Evolutionary conservation across 2,888 invertebrate genomes (phyloP).

Genomic region (Clusia tigrina): DNA sequence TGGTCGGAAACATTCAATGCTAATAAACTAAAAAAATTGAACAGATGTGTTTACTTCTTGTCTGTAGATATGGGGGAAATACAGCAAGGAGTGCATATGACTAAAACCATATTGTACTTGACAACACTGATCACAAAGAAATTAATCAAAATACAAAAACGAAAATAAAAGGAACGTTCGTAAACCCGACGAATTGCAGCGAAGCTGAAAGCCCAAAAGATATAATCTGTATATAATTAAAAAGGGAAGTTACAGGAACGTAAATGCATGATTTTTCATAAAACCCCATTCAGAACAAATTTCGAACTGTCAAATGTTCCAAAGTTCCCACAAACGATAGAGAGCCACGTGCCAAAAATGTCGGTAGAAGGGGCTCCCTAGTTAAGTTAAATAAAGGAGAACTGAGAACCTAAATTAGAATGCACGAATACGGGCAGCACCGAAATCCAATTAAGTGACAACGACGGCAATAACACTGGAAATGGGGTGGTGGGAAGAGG

Average conservation of each 20-base stretch:
- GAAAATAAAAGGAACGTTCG: slow-evolving; percentile 5
- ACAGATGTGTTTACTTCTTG: not conserved
- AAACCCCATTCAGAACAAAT: no score
- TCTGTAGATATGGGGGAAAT: no score
- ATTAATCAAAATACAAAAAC: not conserved
- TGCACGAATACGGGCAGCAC: not conserved
- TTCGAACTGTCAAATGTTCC: no score
- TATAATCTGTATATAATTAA: not conserved
- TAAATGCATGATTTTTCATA: no score
- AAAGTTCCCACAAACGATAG: no score
- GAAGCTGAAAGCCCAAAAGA: not conserved
- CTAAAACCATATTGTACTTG: not conserved
- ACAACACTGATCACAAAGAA: slow-evolving; percentile 1
- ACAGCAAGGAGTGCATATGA: not conserved
- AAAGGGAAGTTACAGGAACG: not conserved
- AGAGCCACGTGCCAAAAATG: no score
- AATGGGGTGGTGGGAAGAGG: no score
- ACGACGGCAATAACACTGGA: not conserved
- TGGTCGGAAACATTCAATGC: not conserved
- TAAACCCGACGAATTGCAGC: not conserved
- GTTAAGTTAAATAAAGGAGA: no score
- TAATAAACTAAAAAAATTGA: not conserved
- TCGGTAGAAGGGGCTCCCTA: no score
- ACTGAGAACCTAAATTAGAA: not conserved
- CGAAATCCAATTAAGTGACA: not conserved